Conservation (phyloP, 2,797 vertebrate genomes). For the Chelonia mydas region DNA sequence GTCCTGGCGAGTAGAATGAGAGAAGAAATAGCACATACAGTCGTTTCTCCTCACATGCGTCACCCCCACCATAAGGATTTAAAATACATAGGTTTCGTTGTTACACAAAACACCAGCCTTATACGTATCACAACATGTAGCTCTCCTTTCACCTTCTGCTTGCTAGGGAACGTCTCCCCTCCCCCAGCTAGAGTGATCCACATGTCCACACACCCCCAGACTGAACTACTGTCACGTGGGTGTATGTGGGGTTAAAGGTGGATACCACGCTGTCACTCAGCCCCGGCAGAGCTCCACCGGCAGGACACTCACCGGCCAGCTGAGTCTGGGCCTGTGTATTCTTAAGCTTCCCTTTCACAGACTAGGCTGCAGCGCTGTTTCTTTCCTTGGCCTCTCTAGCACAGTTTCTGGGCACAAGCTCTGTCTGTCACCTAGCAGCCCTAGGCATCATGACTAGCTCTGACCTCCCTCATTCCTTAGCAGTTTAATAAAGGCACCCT, state of each 20-base stretch:
- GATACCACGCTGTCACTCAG: not conserved
- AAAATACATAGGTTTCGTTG: not conserved
- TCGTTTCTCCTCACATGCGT: conserved; percentile 57
- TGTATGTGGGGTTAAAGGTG: not conserved
- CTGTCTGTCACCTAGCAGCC: not conserved
- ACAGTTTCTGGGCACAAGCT: not conserved
- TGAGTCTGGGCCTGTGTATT: not conserved
- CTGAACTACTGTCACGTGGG: not conserved
- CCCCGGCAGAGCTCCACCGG: not conserved
- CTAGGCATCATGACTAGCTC: not conserved
- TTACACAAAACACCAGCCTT: conserved; percentile 22
- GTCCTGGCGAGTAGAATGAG: conserved; percentile 41
- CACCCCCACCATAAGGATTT: conserved; percentile 32
- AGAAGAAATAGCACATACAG: conserved; percentile 42
- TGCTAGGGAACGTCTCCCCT: not conserved
- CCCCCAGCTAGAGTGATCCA: conserved; percentile 8
- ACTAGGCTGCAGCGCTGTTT: not conserved
- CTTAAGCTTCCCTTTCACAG: not conserved
- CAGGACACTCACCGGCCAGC: not conserved
- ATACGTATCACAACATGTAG: not conserved
- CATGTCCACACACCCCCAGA: not conserved
- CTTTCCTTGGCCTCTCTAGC: not conserved
- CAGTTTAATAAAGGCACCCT: not conserved
- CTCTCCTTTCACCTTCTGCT: conserved; percentile 24
- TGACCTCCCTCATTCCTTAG: not conserved